Conservation (phyloP, 2,113 vertebrate species). For the Xiphorhynchus elegans region DNA sequence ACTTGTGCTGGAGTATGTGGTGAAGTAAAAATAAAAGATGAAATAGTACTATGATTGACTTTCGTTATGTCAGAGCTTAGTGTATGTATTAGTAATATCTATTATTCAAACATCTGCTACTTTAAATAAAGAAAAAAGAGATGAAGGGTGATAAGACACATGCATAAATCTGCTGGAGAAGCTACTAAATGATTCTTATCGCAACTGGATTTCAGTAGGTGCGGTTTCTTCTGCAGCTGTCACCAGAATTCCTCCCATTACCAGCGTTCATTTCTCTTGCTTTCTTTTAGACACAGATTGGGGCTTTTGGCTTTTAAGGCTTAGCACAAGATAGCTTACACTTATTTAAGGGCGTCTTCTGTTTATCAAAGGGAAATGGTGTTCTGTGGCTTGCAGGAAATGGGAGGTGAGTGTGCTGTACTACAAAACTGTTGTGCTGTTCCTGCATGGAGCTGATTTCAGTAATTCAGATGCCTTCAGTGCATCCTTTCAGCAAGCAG, state of each 20-base stretch:
- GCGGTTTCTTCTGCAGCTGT: not conserved
- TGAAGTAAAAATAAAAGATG: not conserved
- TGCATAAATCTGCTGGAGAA: not conserved
- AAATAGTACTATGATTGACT: not conserved
- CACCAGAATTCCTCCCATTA: not conserved
- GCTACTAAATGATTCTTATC: not conserved
- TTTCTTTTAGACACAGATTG: not conserved
- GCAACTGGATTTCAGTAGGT: not conserved
- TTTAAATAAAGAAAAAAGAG: not conserved
- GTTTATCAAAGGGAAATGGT: not conserved
- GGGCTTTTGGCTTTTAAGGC: not conserved
- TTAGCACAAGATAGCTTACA: not conserved
- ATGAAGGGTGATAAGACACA: not conserved
- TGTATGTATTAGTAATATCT: not conserved
- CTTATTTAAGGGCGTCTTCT: not conserved
- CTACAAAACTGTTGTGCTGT: accelerated
- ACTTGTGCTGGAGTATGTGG: not conserved
- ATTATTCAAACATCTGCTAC: not conserved
- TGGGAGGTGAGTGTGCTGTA: not conserved
- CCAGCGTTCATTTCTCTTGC: not conserved
- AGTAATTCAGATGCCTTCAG: not conserved
- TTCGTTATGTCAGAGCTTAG: not conserved
- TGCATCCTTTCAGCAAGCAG: not conserved
- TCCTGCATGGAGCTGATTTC: not conserved
- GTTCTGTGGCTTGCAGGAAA: not conserved